Conservation (phyloP, 2,888 invertebrate species). For the Timema podura region DNA sequence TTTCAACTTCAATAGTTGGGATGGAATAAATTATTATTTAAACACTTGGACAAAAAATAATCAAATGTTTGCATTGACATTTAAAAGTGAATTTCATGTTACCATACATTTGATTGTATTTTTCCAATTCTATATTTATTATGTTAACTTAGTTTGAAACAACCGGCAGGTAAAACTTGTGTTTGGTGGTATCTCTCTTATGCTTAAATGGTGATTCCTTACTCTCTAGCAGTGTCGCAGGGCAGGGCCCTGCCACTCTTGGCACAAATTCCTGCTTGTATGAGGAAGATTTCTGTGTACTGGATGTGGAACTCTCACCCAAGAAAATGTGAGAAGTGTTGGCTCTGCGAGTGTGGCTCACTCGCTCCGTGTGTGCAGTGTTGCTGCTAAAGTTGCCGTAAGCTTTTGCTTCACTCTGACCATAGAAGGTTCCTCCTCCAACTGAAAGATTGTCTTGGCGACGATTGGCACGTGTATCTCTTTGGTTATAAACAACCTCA, state of each 20-base stretch:
- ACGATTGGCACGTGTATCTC: slow-evolving; percentile 36
- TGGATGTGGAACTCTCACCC: slow-evolving; percentile 51
- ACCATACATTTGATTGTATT: not conserved
- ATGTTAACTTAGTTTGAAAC: slow-evolving; percentile 40
- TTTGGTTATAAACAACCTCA: slow-evolving; percentile 22
- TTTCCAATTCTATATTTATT: not conserved
- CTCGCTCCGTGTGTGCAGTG: slow-evolving; percentile 31
- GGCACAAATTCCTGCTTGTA: slow-evolving; percentile 76
- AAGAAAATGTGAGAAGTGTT: slow-evolving; percentile 73
- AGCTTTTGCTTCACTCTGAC: slow-evolving; percentile 62
- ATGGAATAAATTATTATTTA: no score
- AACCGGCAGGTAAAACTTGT: slow-evolving; percentile 76
- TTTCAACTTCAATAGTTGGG: no score
- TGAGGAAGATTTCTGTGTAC: slow-evolving; percentile 54
- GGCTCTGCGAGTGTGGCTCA: slow-evolving; percentile 54
- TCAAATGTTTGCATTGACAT: no score
- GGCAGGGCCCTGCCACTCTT: slow-evolving; percentile 69
- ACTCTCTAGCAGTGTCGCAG: slow-evolving; percentile 71
- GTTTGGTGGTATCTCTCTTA: slow-evolving; percentile 77
- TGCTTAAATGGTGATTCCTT: slow-evolving; percentile 72
- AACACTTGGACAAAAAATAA: no score
- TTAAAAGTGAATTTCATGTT: no score
- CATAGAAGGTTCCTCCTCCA: slow-evolving; percentile 62
- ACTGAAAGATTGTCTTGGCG: slow-evolving; percentile 65
- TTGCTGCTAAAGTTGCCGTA: slow-evolving; percentile 58